phyloP scores from a whole-genome alignment of 2,888 invertebrate species.

The Clistopyga incitator region DNA sequence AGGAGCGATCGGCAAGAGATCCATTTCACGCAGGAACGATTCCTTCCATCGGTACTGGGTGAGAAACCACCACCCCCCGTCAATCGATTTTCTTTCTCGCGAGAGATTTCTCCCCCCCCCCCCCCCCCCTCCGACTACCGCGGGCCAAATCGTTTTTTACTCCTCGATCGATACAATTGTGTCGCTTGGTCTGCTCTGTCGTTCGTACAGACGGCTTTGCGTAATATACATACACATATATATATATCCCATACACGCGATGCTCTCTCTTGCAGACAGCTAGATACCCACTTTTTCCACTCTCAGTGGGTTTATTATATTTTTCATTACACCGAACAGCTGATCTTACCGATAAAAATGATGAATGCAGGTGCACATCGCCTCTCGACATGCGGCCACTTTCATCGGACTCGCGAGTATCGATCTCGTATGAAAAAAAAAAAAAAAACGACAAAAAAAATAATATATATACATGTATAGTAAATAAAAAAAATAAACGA shows the following conservation, averaged over 20 bases:
- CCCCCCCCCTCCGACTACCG: slow-evolving; percentile 10
- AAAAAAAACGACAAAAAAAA: slow-evolving; percentile 55
- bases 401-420: slow-evolving; percentile 46
- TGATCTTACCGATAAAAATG: slow-evolving; percentile 60
- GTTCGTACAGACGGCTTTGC: slow-evolving; percentile 30
- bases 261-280: slow-evolving; percentile 15
- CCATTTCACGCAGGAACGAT: slow-evolving; percentile 79
- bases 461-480: slow-evolving; percentile 45
- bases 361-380: slow-evolving; percentile 38
- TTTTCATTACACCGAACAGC: slow-evolving; percentile 60
- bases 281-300: not conserved
- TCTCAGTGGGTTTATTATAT: slow-evolving; percentile 43
- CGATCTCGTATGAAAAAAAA: slow-evolving; percentile 45
- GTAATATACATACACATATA: slow-evolving; percentile 26
- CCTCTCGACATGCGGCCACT: not conserved
- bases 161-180: slow-evolving; percentile 57
- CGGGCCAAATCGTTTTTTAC: slow-evolving; percentile 53
- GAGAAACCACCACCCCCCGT: slow-evolving; percentile 70
- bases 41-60: slow-evolving; percentile 71
- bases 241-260: not conserved
- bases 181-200: slow-evolving; percentile 45
- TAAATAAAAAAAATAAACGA: slow-evolving; percentile 33
- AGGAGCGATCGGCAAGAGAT: slow-evolving; percentile 69
- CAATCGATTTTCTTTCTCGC: slow-evolving; percentile 75
- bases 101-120: slow-evolving; percentile 13